Evolutionary conservation across 2,113 vertebrate genomes (phyloP), one percentile per base, ranked within the genome.

Genomic region (Pygoscelis adeliae): DNA sequence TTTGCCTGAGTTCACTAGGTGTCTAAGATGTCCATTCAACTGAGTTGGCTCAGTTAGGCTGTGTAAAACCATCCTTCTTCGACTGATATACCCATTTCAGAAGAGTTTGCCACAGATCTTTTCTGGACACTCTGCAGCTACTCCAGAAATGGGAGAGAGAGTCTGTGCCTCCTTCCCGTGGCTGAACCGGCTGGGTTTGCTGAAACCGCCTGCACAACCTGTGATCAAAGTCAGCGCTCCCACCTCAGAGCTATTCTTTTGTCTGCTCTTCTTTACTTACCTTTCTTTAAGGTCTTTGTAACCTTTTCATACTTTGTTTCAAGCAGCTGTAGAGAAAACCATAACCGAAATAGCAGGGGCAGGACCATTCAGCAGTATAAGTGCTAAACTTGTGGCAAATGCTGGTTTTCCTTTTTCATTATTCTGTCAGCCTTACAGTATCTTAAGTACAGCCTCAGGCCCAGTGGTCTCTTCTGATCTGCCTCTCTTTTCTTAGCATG

Each of bases 351-450:
- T 56, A 95, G 26, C 42, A 80, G 74, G 12, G 62, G n/a, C 55
- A 76, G 69, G 70, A 46, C 61, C n/a, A 85, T 80, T 89, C 91
- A 87, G 73, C 17, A 56, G 20, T 69, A 11, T 87, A 84, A 91
- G 62, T 72, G 83, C 66, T 95, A 58, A 94, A 91, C 58, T 87
- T 91, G 78, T 72, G 80, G 58, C 36, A 89, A 96, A 73, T 27
- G 12, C 49, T 73, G 42, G 9, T 76, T 94, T 90, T 83, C n/a
- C 42, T 94, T 89, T 89, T 94, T 73, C 82, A 83, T 95, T 93
- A 73, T 90, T 76, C 84, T 91, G 82, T 83, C 62, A 94, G 87
- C 70, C 59, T 94, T 87, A 71, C 36, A 83, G n/a, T 73, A 85
- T 83, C 70, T 67, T 89, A 85, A 94, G 50, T 58, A 91, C 25